Evolutionary conservation across 2,797 vertebrate species (phyloP), one percentile per base, ranked within the genome.

Genomic region (Iguana delicatissima): DNA sequence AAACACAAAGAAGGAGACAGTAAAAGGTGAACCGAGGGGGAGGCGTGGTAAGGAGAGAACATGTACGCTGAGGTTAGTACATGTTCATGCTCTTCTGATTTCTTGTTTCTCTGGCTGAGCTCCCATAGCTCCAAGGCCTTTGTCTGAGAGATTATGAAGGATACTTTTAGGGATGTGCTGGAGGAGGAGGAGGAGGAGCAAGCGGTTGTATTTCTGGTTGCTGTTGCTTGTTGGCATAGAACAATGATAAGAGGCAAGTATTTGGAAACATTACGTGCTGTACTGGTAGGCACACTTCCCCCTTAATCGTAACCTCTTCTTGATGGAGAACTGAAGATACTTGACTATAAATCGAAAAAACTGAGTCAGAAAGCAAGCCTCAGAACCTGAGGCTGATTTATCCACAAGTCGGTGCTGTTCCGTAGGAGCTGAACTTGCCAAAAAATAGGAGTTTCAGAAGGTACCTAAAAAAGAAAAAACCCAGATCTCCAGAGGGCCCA

Each of bases 61-160:
- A 95, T 7, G 80, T 89, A 96, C 93, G 90, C 91, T 92, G 95
- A 96, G 94, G 96, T 96, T 96, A 96, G 93, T 96, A 96, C 95
- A 95, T 96, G 96, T 96, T 96, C 94, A 13, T 94, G 95, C 95
- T 95, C 94, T 95, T 95, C 96, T 96, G 95, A 94, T 96, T 96
- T 95, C 95, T 96, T 95, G 93, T 87, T 96, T 96, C 95, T 90
- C 92, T 96, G 96, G 96, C 96, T 95, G 92, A 93, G 95, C 92
- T 95, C 95, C 96, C 96, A 93, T 95, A 91, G 95, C 96, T 96
- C 93, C 96, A 94, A 96, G 96, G 96, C 95, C 96, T 96, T 96
- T 96, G 96, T 96, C 94, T 96, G 95, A 94, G 95, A 96, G 95
- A 94, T 93, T 96, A 95, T 89, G 94, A 95, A 95, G 96, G 93